These are phyloP conservation scores for Drosophila baimaii DNA, from an alignment of 1,140 invertebrate genomes.

Conservation along the genomic window DNA sequence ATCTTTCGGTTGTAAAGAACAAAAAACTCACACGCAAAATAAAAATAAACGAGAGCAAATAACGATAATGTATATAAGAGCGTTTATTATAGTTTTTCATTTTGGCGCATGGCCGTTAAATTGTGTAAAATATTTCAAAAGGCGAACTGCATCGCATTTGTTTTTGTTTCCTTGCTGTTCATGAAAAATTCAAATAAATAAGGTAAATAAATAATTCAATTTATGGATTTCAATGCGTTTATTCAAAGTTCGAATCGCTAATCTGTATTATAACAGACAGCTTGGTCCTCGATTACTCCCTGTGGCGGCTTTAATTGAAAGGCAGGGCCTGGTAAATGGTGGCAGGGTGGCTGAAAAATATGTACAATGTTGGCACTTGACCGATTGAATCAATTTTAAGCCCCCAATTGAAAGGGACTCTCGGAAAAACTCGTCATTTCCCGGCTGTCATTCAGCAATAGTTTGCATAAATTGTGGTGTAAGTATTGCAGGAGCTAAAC, in stretches of 20 bases:
- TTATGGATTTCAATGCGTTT: conserved; percentile 57
- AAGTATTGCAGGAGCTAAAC: not conserved
- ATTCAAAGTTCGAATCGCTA: conserved; percentile 50
- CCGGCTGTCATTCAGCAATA: not conserved
- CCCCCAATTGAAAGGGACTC: not conserved
- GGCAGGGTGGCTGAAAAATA: conserved; percentile 3
- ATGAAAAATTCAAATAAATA: conserved; percentile 56
- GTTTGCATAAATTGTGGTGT: not conserved
- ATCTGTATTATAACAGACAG: conserved; percentile 65
- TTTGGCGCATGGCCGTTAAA: conserved; percentile 42
- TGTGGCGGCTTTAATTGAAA: conserved; percentile 45
- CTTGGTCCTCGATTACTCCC: conserved; percentile 15
- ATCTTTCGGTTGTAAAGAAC: conserved; percentile 71
- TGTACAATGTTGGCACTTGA: conserved; percentile 14
- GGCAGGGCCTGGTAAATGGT: not conserved
- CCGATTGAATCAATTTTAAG: not conserved
- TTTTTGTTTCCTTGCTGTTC: conserved; percentile 48
- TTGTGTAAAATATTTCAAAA: conserved; percentile 55
- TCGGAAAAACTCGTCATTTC: not conserved
- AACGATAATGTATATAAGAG: conserved; percentile 47
- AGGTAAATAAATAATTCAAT: conserved; percentile 69
- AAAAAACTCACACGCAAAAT: conserved; percentile 43
- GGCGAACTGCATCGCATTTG: conserved; percentile 38
- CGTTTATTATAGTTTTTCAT: conserved; percentile 40
- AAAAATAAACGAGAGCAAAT: conserved; percentile 50